Conservation (phyloP, 92 coral and sea anemone genomes). For the Palythoa grandis region DNA sequence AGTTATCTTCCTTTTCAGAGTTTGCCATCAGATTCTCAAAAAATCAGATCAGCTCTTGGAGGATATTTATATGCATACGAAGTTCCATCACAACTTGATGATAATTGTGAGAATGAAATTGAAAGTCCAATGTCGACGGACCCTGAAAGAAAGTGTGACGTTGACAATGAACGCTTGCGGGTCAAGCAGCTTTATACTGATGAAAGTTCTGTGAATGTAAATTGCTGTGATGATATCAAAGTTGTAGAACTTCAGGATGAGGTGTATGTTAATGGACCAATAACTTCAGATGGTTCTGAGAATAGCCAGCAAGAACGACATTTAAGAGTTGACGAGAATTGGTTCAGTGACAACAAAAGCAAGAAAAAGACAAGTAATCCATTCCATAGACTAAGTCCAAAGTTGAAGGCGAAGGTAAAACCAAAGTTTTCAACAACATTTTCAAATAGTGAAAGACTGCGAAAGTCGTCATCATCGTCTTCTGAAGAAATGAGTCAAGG, state of each 20-base stretch:
- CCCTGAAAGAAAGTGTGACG: slow-evolving; percentile 40
- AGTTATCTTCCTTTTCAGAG: slow-evolving; percentile 56
- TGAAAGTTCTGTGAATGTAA: not conserved
- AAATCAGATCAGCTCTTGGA: slow-evolving; percentile 91
- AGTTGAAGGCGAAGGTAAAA: slow-evolving; percentile 53
- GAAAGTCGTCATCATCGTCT: slow-evolving; percentile 76
- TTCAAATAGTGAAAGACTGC: slow-evolving; percentile 50
- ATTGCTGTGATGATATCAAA: slow-evolving; percentile 26
- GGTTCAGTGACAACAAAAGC: slow-evolving; percentile 78
- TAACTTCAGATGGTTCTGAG: slow-evolving; percentile 46
- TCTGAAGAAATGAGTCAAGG: slow-evolving; percentile 79
- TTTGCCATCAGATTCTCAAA: slow-evolving; percentile 87
- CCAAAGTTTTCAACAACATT: slow-evolving; percentile 68
- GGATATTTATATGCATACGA: slow-evolving; percentile 93
- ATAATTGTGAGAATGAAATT: slow-evolving; percentile 40
- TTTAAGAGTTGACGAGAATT: slow-evolving; percentile 77
- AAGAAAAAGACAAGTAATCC: slow-evolving; percentile 62
- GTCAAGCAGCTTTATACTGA: slow-evolving; percentile 19
- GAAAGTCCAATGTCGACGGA: slow-evolving; percentile 39
- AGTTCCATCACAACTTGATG: slow-evolving; percentile 70
- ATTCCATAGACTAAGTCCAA: slow-evolving; percentile 64
- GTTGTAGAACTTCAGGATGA: slow-evolving; percentile 24
- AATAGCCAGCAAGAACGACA: slow-evolving; percentile 42
- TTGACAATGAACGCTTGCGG: slow-evolving; percentile 17
- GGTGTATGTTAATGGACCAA: slow-evolving; percentile 29